phyloP scores from a whole-genome alignment of 2,113 vertebrate species.

The Sceloporus undulatus region DNA sequence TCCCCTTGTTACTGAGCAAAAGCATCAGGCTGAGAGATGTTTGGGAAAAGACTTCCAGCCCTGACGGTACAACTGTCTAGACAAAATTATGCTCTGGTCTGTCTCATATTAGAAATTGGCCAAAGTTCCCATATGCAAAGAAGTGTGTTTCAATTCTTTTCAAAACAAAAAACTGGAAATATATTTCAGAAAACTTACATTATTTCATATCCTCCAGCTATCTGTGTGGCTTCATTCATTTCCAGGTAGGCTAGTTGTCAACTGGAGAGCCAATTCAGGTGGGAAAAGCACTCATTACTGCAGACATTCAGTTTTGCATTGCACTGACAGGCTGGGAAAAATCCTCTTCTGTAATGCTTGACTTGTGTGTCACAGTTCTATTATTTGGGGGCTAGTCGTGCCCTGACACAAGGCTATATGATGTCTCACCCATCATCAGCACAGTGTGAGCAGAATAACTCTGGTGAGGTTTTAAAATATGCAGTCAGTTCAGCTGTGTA shows the following conservation, averaged over 20 bases:
- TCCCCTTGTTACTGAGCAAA: neutral
- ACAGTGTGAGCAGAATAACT: neutral
- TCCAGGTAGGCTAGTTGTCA: accelerated
- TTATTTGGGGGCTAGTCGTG: neutral
- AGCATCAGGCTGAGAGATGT: no score
- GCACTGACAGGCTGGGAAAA: neutral
- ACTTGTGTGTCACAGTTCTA: neutral
- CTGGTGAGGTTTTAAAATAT: neutral
- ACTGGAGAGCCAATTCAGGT: neutral
- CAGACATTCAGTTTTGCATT: neutral
- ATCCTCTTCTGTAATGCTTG: accelerated
- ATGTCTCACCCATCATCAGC: neutral
- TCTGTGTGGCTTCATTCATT: accelerated
- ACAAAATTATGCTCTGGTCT: neutral
- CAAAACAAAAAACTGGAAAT: accelerated
- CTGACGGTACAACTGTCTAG: neutral
- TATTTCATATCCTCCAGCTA: neutral
- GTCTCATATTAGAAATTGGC: slow-evolving; percentile 1
- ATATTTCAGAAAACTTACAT: accelerated
- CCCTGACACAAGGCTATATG: neutral
- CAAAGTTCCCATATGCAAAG: neutral
- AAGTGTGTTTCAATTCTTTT: accelerated
- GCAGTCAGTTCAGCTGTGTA: neutral
- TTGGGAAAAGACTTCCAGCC: neutral
- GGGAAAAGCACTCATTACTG: neutral